Base-by-base conservation (phyloP, 2,113 vertebrate species). In the Myiozetetes cayanensis region DNA sequence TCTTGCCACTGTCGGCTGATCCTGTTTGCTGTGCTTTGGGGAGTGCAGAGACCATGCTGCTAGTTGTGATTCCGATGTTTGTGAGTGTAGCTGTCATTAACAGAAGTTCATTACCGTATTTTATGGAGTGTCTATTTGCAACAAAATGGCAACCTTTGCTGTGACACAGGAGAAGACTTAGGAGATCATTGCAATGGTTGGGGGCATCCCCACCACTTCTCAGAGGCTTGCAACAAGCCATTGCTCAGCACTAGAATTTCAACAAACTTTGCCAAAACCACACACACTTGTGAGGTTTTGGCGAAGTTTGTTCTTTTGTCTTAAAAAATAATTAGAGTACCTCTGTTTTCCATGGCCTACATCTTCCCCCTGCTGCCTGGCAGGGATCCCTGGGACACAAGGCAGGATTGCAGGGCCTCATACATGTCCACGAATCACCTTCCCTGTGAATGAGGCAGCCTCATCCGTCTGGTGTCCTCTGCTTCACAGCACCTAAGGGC, bases 341-440 rank as follows among this genome's bases (percentile, higher is more conserved):
- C 9, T 8, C 10, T 70, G 16, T 56, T 93, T 87, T 87, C 49
- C 37, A 50, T 5, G 6, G 16, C 13, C 16, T 35, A 22, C 0
- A 0, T 59, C 43, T 86, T 59, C 5, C 46, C 12, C 14, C 22
- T 65, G 39, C 11, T 91, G 14, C 27, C 43, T 84, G 20, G 9
- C 20, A 68, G 44, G 20, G 55, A 55, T 53, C 1, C 22, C 14
- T 24, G 44, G 35, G 28, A 55, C 31, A 41, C 0, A 5, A 18
- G 37, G 19, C 14, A 50, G 47, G 7, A 25, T 21, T 50, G 22
- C n/a, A 83, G 33, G 31, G 3, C 44, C 19, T 62, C 43, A 24
- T 73, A 1, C 1, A 16, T 67, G 62, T 8, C 27, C 31, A 14
- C 11, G 15, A 0, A 0, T 50, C 30, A 21, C 55, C 65, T 39